These are phyloP conservation scores for Alloscopus bannaensis DNA, from an alignment of 2,888 invertebrate species.

Conservation along the genomic window DNA sequence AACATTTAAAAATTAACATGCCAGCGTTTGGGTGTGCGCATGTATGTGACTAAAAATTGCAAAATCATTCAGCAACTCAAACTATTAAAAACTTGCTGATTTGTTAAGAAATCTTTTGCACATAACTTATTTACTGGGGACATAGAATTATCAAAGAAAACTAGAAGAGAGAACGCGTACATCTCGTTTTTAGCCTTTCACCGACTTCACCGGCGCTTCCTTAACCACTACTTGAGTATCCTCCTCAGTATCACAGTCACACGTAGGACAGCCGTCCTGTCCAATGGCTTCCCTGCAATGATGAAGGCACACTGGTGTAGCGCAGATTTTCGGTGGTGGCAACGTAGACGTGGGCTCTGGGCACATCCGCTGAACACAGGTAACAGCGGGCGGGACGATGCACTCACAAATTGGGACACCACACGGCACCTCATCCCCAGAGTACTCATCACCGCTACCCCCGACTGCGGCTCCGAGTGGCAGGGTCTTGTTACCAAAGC, in stretches of 20 bases:
- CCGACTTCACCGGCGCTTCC: slow-evolving; percentile 46
- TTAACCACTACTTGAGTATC: slow-evolving; percentile 19
- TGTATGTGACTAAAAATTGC: not conserved
- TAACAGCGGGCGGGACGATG: slow-evolving; percentile 64
- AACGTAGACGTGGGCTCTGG: slow-evolving; percentile 51
- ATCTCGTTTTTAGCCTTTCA: slow-evolving; percentile 46
- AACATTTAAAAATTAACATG: not conserved
- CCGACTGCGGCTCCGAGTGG: slow-evolving; percentile 62
- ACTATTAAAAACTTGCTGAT: not conserved
- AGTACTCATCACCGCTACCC: slow-evolving; percentile 22
- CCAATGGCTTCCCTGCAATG: slow-evolving; percentile 51
- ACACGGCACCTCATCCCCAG: slow-evolving; percentile 57
- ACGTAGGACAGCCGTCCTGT: slow-evolving; percentile 65
- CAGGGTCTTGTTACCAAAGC: slow-evolving; percentile 62
- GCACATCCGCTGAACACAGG: slow-evolving; percentile 62
- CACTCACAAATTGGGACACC: slow-evolving; percentile 65
- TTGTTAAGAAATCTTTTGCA: not conserved
- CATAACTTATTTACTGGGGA: not conserved
- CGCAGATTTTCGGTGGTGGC: slow-evolving; percentile 26
- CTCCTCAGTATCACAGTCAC: slow-evolving; percentile 54
- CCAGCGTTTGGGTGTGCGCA: not conserved
- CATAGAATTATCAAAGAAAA: not conserved
- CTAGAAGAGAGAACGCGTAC: not conserved
- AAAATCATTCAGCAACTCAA: not conserved
- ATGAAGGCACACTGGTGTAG: slow-evolving; percentile 47